phyloP scores from a whole-genome alignment of 2,113 vertebrate species.

The Crotophaga sulcirostris region DNA sequence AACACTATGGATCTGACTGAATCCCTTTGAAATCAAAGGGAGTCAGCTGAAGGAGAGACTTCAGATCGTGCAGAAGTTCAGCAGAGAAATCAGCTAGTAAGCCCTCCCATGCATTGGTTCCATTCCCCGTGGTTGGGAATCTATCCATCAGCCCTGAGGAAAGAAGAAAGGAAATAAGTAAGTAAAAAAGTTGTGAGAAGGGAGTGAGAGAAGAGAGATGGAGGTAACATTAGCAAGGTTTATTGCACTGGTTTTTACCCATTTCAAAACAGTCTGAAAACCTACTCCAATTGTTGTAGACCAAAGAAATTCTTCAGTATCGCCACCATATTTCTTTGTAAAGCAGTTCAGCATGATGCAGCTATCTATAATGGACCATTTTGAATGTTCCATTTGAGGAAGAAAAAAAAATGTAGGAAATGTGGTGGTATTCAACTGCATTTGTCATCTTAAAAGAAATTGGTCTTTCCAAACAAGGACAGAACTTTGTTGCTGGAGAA shows the following conservation, averaged over 20 bases:
- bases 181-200: neutral
- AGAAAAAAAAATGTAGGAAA: neutral
- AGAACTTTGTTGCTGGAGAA: neutral
- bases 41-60: neutral
- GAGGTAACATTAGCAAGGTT: neutral
- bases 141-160: neutral
- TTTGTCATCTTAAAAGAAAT: neutral
- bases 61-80: neutral
- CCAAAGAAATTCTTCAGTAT: neutral
- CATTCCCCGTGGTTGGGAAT: too few relatives aligned
- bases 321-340: neutral
- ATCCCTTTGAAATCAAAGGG: neutral
- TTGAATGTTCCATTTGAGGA: neutral
- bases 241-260: neutral
- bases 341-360: neutral
- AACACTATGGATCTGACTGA: neutral
- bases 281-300: neutral
- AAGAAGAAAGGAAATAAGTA: neutral
- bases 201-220: neutral
- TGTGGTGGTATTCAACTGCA: neutral
- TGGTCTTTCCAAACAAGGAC: neutral
- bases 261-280: conserved; percentile 40
- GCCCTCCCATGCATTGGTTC: neutral
- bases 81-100: neutral
- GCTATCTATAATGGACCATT: neutral